phyloP scores from a whole-genome alignment of 2,113 vertebrate species.

The Rhabdomys dilectus region DNA sequence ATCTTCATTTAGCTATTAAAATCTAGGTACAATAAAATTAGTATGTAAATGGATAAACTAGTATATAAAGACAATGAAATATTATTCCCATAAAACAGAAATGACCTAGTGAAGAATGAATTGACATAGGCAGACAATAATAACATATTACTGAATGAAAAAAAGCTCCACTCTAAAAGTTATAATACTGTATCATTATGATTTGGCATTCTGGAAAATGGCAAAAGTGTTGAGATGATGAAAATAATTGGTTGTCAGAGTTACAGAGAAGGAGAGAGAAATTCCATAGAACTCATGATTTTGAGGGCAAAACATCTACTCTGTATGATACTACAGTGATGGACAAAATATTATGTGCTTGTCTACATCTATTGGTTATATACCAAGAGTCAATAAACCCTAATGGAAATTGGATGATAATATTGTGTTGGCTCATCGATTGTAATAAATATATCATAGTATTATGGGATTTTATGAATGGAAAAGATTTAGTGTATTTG shows the following conservation, averaged over 20 bases:
- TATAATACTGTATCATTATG: not conserved
- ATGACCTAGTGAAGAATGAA: not conserved
- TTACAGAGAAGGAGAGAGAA: not conserved
- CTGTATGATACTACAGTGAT: not conserved
- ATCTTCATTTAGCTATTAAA: not conserved
- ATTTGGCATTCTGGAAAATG: not conserved
- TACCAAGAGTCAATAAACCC: not conserved
- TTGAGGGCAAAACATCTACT: not conserved
- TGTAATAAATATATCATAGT: not conserved
- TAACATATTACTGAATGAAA: not conserved
- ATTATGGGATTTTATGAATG: not conserved
- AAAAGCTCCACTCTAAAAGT: not conserved
- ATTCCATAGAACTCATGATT: not conserved
- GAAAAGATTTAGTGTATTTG: not conserved
- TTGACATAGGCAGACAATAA: not conserved
- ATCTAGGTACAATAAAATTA: not conserved
- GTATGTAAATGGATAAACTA: not conserved
- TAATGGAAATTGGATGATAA: slow-evolving; percentile 7
- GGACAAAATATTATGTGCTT: not conserved
- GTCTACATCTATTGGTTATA: not conserved
- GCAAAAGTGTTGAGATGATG: not conserved
- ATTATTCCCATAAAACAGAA: not conserved
- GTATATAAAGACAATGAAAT: not conserved
- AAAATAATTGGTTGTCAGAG: not conserved
- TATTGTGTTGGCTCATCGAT: not conserved